These are phyloP conservation scores for Lagopus muta DNA, from an alignment of 2,113 vertebrate genomes.

Conservation along the genomic window DNA sequence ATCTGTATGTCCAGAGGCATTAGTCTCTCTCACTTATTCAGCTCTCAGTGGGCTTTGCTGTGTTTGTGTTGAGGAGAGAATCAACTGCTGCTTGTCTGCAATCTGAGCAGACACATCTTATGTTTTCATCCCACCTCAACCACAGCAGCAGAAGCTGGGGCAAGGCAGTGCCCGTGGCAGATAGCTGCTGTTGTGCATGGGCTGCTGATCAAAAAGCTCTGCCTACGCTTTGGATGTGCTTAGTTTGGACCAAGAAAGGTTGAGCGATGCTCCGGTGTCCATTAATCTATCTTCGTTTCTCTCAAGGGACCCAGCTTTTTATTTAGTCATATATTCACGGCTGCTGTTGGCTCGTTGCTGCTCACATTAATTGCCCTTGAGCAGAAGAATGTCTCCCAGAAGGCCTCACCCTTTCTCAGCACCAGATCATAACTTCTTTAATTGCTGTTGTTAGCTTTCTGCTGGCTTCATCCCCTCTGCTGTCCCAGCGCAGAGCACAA, in stretches of 20 bases:
- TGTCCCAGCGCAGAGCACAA: neutral
- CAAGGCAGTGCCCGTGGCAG: neutral
- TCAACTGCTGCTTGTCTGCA: neutral
- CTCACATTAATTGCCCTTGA: neutral
- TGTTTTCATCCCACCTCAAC: conserved; percentile 16
- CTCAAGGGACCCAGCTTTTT: conserved; percentile 25
- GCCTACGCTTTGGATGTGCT: neutral
- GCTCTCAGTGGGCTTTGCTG: neutral
- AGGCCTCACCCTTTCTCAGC: neutral
- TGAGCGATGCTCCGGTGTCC: neutral
- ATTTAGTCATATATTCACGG: conserved; percentile 18
- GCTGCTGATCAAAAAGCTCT: neutral
- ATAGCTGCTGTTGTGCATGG: neutral
- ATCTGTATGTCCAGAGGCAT: neutral
- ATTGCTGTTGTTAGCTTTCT: neutral
- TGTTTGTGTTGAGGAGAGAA: accelerated
- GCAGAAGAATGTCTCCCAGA: conserved; percentile 16
- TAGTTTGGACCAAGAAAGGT: conserved; percentile 4
- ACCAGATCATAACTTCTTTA: neutral
- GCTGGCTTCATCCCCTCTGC: accelerated
- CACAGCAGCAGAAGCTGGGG: neutral
- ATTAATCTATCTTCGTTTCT: conserved; percentile 6
- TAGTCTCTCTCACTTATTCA: neutral
- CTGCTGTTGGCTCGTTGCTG: neutral
- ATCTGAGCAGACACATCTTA: neutral